Conservation (phyloP, 1,140 invertebrate species). For the Heliconius melpomene region DNA sequence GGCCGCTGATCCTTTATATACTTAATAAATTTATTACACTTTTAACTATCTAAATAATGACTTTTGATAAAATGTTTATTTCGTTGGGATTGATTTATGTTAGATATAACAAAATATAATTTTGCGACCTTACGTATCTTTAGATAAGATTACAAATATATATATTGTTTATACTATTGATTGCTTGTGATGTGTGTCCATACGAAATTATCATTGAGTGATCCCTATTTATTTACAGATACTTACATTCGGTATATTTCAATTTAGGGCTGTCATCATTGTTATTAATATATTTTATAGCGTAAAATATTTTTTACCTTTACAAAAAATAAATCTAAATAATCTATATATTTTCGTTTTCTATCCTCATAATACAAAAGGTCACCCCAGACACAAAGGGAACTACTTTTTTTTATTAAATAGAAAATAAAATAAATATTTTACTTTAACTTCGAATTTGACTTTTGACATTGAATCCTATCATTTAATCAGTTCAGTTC, state of each 20-base stretch:
- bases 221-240: slow-evolving; percentile 13
- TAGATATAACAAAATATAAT: not conserved
- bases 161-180: slow-evolving; percentile 2
- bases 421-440: no score
- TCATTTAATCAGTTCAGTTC: no score
- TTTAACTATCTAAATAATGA: not conserved
- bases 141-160: not conserved
- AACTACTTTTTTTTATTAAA: no score
- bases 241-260: not conserved
- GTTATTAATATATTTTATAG: not conserved
- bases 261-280: slow-evolving; percentile 4
- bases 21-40: not conserved
- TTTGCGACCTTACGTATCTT: not conserved
- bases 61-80: not conserved
- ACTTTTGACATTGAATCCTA: no score
- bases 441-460: no score
- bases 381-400: no score
- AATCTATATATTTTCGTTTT: not conserved
- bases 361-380: no score
- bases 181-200: slow-evolving; percentile 16
- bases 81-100: slow-evolving; percentile 14
- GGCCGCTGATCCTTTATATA: not conserved
- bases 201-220: slow-evolving; percentile 21
- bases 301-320: not conserved
- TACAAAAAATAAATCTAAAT: not conserved